Evolutionary conservation across 2,113 vertebrate species (phyloP), one percentile per base, ranked within the genome.

Genomic region (Toxotes chatareus): DNA sequence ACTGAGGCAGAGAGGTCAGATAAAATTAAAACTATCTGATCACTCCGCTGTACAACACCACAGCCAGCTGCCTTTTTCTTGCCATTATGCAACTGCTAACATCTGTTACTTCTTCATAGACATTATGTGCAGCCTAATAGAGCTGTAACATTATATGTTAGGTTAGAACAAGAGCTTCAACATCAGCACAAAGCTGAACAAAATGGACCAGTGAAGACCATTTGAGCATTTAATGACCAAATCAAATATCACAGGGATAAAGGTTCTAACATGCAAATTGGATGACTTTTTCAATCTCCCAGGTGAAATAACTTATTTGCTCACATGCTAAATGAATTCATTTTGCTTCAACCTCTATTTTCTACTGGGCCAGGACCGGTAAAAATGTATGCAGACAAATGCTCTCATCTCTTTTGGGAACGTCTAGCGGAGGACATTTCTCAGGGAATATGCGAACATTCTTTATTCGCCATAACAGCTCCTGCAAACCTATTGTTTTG

Each of bases 401-500:
- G 90, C 83, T 92, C 91, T 61, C 84, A 79, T 90, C 85, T 93
- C 95, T 95, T 92, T 82, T 82, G 94, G 94, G 94, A 95, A 88
- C 61, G 88, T 92, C 89, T 88, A 68, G 87, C 38, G 42, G 88
- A 87, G 87, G 90, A 90, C 90, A 90, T 85, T 92, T 95, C 92
- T 86, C 80, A 79, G 90, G 93, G 90, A 95, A 93, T 94, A 95
- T 85, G 89, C 75, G 80, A 88, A 90, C 89, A 82, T 89, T 93
- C 82, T 88, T 88, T 93, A 93, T 93, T 84, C 65, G 64, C 74
- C 79, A 72, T 89, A 92, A 94, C 90, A 90, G 89, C 88, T 91
- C 86, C 87, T 67, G 92, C 89, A 91, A 88, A 91, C 89, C 94
- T 92, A 94, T 95, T 95, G 94, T 95, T 94, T 94, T 90, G 91